Evolutionary conservation across 30 jellyfish, hydroid and myxozoan genomes (phyloP).

Genomic region (Rhopilema esculentum): DNA sequence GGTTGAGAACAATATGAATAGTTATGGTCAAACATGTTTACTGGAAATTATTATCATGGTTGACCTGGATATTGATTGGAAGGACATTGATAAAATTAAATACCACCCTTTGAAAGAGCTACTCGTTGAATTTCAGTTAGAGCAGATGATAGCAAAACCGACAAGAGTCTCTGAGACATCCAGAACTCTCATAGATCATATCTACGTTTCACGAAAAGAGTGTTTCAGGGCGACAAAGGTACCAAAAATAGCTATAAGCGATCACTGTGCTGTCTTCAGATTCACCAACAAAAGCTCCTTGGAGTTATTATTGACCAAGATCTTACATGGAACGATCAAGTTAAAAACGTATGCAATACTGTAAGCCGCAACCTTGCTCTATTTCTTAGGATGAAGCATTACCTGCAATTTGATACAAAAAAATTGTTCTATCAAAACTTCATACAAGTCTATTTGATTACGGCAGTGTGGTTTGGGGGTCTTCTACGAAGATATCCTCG

Average conservation of each 20-base stretch:
- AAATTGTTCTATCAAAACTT: too few species aligned
- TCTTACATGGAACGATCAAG: too few species aligned
- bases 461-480: too few species aligned
- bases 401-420: too few species aligned
- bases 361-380: too few species aligned
- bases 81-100: neutral
- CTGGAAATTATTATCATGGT: constrained; percentile 24
- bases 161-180: constrained; percentile 10
- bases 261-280: constrained; percentile 19
- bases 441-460: too few species aligned
- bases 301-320: too few species aligned
- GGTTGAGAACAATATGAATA: constrained; percentile 20
- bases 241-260: constrained; percentile 19
- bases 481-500: too few species aligned
- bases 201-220: constrained; percentile 9
- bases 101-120: neutral
- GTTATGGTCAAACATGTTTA: constrained; percentile 38
- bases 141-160: constrained; percentile 20
- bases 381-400: too few species aligned
- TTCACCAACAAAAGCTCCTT: too few species aligned
- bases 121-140: neutral
- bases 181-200: constrained; percentile 3
- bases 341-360: too few species aligned
- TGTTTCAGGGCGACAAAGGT: constrained; percentile 13
- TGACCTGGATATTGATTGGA: constrained; percentile 3